A percentile compares a stretch with the other conserved stretches of the same genome.
Conservation (phyloP, 2,888 invertebrate species). For the Rhyacophila evoluta region DNA sequence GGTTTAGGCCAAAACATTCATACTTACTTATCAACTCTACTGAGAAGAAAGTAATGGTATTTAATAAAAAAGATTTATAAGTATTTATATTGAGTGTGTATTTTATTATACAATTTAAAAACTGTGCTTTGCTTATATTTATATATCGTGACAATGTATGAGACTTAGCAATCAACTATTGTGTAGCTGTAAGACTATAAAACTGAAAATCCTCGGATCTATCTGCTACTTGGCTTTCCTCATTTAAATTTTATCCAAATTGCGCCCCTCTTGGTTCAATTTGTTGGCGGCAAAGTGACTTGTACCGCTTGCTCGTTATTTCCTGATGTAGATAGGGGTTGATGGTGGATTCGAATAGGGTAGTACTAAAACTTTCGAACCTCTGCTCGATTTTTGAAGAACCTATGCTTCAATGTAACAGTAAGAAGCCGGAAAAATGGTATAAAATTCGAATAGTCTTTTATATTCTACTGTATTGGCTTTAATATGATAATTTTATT, state of each 20-base stretch:
- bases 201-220: neutral
- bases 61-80: too few relatives aligned
- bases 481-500: too few relatives aligned
- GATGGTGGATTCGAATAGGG: neutral
- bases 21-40: too few relatives aligned
- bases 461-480: too few relatives aligned
- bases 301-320: neutral
- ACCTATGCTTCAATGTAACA: neutral
- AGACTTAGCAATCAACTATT: too few relatives aligned
- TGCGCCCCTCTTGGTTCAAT: neutral
- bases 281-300: neutral
- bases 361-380: neutral
- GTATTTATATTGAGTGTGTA: too few relatives aligned
- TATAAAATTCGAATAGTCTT: too few relatives aligned
- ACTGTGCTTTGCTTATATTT: too few relatives aligned
- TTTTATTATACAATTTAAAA: too few relatives aligned
- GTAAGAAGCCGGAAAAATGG: neutral
- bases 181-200: neutral
- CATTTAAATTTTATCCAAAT: neutral
- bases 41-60: too few relatives aligned
- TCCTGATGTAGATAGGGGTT: neutral
- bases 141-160: too few relatives aligned
- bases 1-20: too few relatives aligned
- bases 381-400: neutral
- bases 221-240: neutral